Evolutionary conservation across 2,888 invertebrate species (phyloP), one percentile per base, ranked within the genome.

Genomic region (Acleris laterana): DNA sequence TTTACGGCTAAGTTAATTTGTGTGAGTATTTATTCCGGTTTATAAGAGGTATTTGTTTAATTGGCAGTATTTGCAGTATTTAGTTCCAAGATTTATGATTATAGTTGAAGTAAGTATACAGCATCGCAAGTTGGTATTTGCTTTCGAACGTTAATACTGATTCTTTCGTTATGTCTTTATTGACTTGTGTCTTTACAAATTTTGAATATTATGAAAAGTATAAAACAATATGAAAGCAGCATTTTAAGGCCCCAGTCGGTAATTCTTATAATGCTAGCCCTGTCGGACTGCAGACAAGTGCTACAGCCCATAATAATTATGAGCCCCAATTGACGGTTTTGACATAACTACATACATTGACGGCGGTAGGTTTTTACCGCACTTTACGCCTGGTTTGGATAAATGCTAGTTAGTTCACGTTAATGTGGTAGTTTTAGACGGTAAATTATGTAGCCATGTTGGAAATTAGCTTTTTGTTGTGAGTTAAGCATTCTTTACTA

Each of bases 381-480:
- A 57, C 57, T 46, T 57, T 46, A 25, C 46, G 57, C 57, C 57
- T 57, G 57, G 46, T 57, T 57, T 46, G 22, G 57, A 46, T 57
- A 57, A 57, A 57, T 57, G 20, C 57, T 9, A 17, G 22, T 25
- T 57, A 11, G 57, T 17, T 3, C n/a, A 25, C 22, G 25, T 44
- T 57, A 57, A 57, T 57, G 46, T 57, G 57, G 57, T 57, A 57
- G 57, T 57, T 57, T 57, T 57, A 44, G 17, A 46, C 25, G 13
- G 57, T 25, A 57, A 57, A 46, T 57, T 57, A 46, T 11, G 44
- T 9, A 25, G 22, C 25, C 22, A n/a, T 13, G 28, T 13, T 46
- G 46, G 25, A 57, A 56, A 57, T 57, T 57, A 46, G 46, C 13
- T 46, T 46, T 17, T 16, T 46, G 46, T 7, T 7, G n/a, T 46